Evolutionary conservation across 2,888 invertebrate species (phyloP), one percentile per base, ranked within the genome.

Genomic region (Tipula lateralis): DNA sequence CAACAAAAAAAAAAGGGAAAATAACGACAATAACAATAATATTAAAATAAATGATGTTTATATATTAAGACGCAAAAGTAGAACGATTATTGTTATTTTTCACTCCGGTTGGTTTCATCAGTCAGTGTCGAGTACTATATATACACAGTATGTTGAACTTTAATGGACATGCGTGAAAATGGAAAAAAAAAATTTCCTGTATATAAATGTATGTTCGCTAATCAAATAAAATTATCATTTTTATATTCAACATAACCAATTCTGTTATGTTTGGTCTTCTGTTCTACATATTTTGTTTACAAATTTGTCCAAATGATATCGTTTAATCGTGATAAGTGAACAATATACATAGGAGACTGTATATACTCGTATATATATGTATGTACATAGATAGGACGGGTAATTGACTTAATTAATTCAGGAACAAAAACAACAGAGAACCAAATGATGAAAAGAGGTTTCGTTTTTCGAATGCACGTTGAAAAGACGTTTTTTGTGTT

Each of bases 171-270:
- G 66, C 66, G 66, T 66, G 66, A 66, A 66, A 66, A 66, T 66
- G 24, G 66, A 19, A 44, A 16, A 44, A 9, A 66, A 66, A 66
- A 24, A 9, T 12, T 19, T 24, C 9, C 66, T 6, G 24, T n/a
- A n/a, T n/a, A n/a, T n/a, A n/a, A n/a, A n/a, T n/a, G n/a, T n/a
- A n/a, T n/a, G n/a, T n/a, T n/a, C 6, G 24, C 1, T 2, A 66
- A 66, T 66, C 66, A 66, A 66, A 66, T 66, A 66, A 66, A 66
- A 66, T 66, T 66, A 66, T 66, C 66, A 66, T 66, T 66, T 66
- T 66, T 66, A 66, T 66, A 66, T 66, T 24, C 66, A n/a, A 24
- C 9, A 66, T 24, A 66, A 66, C 24, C 66, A 66, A 66, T 66
- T 66, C 66, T 66, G 66, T 66, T 66, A 2, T 66, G 24, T 44